Percentiles rank a stretch among this genome's conserved stretches.
Evolutionary conservation across 2,888 invertebrate species (phyloP).

Genomic region (Diabrotica balteata): DNA sequence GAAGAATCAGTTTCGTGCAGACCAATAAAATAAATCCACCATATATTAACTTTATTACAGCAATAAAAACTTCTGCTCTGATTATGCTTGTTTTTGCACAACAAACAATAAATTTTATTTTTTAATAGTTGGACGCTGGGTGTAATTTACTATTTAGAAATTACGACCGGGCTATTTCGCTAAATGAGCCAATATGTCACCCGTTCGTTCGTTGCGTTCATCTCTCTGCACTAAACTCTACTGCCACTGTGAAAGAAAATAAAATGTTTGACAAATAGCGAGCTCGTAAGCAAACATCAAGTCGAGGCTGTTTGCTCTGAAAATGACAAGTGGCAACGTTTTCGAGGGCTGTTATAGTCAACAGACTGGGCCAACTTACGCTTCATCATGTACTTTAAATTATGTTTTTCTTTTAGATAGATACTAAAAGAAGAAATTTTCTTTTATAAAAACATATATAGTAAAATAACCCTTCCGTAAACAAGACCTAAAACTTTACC

Average conservation of each 20-base stretch:
- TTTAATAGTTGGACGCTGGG: too few species aligned
- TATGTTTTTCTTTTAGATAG: not conserved
- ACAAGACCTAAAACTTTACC: too few species aligned
- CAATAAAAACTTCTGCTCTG: too few species aligned
- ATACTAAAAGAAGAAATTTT: too few species aligned
- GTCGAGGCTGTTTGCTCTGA: slow-evolving; percentile 57
- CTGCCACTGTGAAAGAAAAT: slow-evolving; percentile 57
- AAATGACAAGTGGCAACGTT: slow-evolving; percentile 58
- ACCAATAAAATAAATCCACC: too few species aligned
- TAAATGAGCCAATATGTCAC: slow-evolving; percentile 58
- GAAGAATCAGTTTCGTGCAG: too few species aligned
- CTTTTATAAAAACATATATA: too few species aligned
- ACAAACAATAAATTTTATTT: too few species aligned
- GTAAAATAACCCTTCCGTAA: too few species aligned
- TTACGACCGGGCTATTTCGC: slow-evolving; percentile 38
- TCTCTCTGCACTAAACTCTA: slow-evolving; percentile 47
- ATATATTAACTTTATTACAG: too few species aligned
- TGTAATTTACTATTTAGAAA: too few species aligned
- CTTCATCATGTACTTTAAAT: slow-evolving; percentile 17
- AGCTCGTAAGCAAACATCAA: slow-evolving; percentile 58
- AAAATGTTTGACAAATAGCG: slow-evolving; percentile 61
- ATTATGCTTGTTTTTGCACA: too few species aligned
- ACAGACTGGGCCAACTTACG: slow-evolving; percentile 18
- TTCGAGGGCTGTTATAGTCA: slow-evolving; percentile 37
- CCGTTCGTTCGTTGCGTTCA: slow-evolving; percentile 41